Evolutionary conservation across 2,797 vertebrate genomes (phyloP).

Genomic region (Pelodytes ibericus): DNA sequence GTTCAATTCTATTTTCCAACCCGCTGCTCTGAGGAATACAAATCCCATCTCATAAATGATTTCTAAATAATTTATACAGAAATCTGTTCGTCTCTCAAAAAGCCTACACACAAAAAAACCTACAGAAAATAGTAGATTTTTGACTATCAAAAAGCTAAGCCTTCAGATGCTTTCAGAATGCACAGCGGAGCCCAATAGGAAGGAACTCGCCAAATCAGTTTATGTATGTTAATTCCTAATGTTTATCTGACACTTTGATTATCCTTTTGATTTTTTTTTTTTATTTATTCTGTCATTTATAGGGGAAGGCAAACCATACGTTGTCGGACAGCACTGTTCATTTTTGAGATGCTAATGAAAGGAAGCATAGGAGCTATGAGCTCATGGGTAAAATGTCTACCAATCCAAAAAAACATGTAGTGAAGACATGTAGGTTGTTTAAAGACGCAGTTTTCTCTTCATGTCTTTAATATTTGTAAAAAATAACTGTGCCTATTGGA

Average conservation of each 20-base stretch:
- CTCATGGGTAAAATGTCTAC: no score
- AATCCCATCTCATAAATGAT: conserved; percentile 52
- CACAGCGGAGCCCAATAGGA: conserved; percentile 18
- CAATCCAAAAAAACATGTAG: no score
- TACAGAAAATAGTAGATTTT: conserved; percentile 27
- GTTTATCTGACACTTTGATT: not conserved
- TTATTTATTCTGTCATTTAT: no score
- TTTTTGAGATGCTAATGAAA: no score
- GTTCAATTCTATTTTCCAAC: conserved; percentile 33
- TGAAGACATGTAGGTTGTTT: no score
- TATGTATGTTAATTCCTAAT: not conserved
- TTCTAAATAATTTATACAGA: conserved; percentile 51
- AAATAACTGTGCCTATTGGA: no score
- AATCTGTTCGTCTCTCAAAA: conserved; percentile 51
- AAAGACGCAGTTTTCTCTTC: no score
- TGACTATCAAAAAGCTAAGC: conserved; percentile 26
- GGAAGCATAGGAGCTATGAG: no score
- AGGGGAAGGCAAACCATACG: no score
- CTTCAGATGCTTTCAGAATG: conserved; percentile 33
- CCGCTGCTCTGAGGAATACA: conserved; percentile 42
- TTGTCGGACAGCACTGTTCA: no score
- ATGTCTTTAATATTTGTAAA: no score
- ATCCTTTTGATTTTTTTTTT: no score
- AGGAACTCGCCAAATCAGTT: not conserved
- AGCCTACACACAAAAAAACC: conserved; percentile 25